Conservation (phyloP, 2,888 invertebrate species). For the Acronicta aceris region DNA sequence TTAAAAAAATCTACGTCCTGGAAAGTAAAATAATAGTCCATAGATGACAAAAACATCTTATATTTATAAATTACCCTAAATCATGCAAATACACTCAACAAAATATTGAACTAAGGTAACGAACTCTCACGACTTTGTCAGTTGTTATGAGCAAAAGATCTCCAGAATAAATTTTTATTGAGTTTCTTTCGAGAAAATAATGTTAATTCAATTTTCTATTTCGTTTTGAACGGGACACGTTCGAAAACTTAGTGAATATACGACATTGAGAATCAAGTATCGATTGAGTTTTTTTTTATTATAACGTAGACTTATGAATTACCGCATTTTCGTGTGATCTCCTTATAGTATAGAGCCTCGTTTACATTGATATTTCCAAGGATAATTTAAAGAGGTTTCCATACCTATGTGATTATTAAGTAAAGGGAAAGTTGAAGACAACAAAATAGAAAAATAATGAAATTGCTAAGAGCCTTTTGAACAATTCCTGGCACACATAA, state of each 20-base stretch:
- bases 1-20: neutral
- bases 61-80: neutral
- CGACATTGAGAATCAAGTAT: slow-evolving; percentile 1
- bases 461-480: too few species aligned
- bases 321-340: too few species aligned
- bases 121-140: slow-evolving; percentile 17
- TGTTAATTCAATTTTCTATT: slow-evolving; percentile 32
- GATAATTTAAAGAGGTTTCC: too few species aligned
- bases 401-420: too few species aligned
- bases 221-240: slow-evolving; percentile 7
- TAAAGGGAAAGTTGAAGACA: too few species aligned
- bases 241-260: slow-evolving; percentile 14
- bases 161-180: slow-evolving; percentile 32
- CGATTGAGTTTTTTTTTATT: too few species aligned
- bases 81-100: slow-evolving; percentile 8
- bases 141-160: slow-evolving; percentile 21
- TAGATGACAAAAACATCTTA: neutral
- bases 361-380: too few species aligned
- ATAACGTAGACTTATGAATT: too few species aligned
- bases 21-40: neutral
- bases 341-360: too few species aligned
- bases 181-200: slow-evolving; percentile 27
- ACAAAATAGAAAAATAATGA: too few species aligned
- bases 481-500: too few species aligned
- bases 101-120: slow-evolving; percentile 14